Conservation (phyloP, 2,113 vertebrate genomes). For the Ptilonorhynchus violaceus region DNA sequence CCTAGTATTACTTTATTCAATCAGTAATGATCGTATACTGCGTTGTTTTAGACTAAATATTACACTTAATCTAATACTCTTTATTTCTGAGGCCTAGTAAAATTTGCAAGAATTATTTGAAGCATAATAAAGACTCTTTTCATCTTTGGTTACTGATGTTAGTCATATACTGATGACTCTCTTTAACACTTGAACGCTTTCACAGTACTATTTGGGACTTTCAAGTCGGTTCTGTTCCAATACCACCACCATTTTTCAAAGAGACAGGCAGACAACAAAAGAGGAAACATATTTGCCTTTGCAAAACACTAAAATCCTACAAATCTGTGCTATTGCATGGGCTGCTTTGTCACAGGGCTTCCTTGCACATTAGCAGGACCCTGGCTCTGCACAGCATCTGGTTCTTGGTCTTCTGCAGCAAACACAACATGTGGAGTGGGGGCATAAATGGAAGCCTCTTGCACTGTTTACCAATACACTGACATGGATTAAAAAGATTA, state of each 20-base stretch:
- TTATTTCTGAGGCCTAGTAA: not conserved
- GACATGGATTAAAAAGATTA: not conserved
- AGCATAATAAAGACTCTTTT: not conserved
- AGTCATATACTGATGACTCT: not conserved
- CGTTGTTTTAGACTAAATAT: not conserved
- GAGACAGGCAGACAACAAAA: not conserved
- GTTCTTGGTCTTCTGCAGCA: not conserved
- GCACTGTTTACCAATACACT: not conserved
- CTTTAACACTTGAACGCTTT: not conserved
- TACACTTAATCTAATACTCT: not conserved
- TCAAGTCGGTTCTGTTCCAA: not conserved
- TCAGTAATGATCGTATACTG: not conserved
- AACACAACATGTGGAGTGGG: not conserved
- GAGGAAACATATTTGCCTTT: not conserved
- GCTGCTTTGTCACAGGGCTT: not conserved
- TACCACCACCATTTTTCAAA: not conserved
- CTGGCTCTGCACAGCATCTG: not conserved
- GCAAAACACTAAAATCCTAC: not conserved
- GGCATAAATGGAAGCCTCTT: not conserved
- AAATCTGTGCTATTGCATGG: not conserved
- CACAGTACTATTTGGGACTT: not conserved
- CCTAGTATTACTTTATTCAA: not conserved
- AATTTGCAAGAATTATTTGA: not conserved
- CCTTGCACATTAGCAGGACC: not conserved
- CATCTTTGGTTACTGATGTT: not conserved